Base-by-base conservation (phyloP, 2,797 vertebrate genomes). In the Rallus crepitans region DNA sequence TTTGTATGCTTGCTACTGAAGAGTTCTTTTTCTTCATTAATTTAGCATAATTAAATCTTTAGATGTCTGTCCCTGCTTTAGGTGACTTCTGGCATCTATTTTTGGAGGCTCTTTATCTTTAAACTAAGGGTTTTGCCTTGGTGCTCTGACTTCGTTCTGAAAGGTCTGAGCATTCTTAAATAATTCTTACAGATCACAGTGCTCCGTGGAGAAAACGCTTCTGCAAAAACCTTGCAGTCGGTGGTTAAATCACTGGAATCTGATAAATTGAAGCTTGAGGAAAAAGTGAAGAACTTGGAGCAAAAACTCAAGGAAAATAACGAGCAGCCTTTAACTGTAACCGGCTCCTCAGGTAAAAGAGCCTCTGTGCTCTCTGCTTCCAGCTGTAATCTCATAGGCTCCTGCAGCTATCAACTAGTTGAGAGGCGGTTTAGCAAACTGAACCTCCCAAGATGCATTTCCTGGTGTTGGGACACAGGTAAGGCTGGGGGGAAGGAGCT, bases 181-280 rank as follows among this genome's bases (percentile, higher is more conserved):
- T 63, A 11, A 14, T 77, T 87, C 90, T 91, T 92, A 1, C 98
- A 99, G 99, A 98, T 99, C 82, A 98, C 98, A 0, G 97, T 98
- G 91, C 98, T 99, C 65, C 98, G 99, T 10, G 99, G 98, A 91
- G 99, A 99, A 91, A 99, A 98, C 10, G 98, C 98, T 25, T 95
- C 98, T 90, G 99, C 99, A 66, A 99, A 99, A 98, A 98, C 98
- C 14, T 97, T 99, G 97, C 99, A 99, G 94, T 97, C 98, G 0
- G 98, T 99, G 9, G 99, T 99, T 93, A 98, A 99, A 96, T 98
- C 99, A 7, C 87, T 99, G 93, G 98, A 99, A 97, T 98, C 97
- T 30, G 99, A 99, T 94, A 99, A 99, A 92, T 96, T 98, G 90
- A 98, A 99, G 96, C 98, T 99, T 31, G 98, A 99, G 97, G 97